Conservation (phyloP, 1,140 invertebrate genomes). For the Philotrypesis tridentata region DNA sequence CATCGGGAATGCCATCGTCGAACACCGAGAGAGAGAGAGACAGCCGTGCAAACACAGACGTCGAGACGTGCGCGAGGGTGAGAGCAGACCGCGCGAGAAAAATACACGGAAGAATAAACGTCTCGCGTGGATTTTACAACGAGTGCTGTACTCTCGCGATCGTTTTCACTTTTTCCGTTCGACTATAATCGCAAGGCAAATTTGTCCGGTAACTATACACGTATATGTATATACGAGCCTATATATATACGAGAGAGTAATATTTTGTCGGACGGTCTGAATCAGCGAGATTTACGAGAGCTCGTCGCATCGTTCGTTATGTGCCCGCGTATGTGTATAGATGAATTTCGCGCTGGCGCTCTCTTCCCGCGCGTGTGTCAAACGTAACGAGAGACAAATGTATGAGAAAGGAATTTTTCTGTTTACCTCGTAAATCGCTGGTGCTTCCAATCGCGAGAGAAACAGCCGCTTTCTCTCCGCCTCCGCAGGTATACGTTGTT, state of each 20-base stretch:
- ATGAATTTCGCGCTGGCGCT: not conserved
- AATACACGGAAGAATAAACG: no score
- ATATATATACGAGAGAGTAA: no score
- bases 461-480: not conserved
- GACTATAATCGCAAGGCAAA: no score
- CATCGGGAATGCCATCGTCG: not conserved
- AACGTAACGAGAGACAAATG: not conserved
- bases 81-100: no score
- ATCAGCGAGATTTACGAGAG: conserved; percentile 30
- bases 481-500: no score
- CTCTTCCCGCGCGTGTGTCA: not conserved
- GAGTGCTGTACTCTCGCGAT: no score
- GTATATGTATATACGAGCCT: no score
- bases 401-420: conserved; percentile 3
- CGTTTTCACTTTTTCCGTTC: no score
- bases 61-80: not conserved
- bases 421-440: conserved; percentile 24
- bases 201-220: no score
- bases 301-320: not conserved
- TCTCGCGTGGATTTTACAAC: no score
- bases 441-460: not conserved
- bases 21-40: no score
- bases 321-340: no score
- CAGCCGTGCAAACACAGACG: not conserved
- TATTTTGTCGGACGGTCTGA: not conserved